Conservation (phyloP, 2,888 invertebrate genomes). For the Drosophila melanosoma region DNA sequence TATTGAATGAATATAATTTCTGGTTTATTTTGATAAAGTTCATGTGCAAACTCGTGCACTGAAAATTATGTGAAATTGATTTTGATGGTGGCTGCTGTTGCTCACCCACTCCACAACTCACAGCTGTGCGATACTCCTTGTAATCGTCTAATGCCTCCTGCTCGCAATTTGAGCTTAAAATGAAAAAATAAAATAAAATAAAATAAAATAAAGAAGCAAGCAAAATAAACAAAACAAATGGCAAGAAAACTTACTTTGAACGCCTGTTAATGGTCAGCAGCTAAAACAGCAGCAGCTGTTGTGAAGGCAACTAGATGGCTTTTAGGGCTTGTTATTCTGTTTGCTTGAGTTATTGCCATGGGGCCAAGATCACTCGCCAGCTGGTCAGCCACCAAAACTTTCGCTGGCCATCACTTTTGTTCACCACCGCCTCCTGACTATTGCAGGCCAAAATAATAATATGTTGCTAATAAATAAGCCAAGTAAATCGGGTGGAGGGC, state of each 20-base stretch:
- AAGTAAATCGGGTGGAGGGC: conserved; percentile 14
- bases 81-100: conserved; percentile 36
- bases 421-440: neutral
- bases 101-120: neutral
- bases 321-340: conserved; percentile 51
- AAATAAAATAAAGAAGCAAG: neutral
- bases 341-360: conserved; percentile 40
- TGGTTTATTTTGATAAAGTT: conserved; percentile 59
- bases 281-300: conserved; percentile 58
- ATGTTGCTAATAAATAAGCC: conserved; percentile 78
- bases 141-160: conserved; percentile 42
- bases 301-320: conserved; percentile 52
- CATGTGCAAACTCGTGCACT: conserved; percentile 57
- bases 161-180: conserved; percentile 5
- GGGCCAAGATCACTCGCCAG: conserved; percentile 30
- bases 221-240: conserved; percentile 36
- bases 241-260: conserved; percentile 42
- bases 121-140: conserved; percentile 30
- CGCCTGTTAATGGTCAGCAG: conserved; percentile 58
- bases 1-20: conserved; percentile 61
- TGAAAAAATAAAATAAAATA: neutral
- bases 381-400: conserved; percentile 61
- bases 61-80: conserved; percentile 72
- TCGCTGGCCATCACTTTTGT: conserved; percentile 45
- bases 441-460: conserved; percentile 67